Base-by-base conservation (phyloP, 2,888 invertebrate species). In the Epirrhoe tristata region DNA sequence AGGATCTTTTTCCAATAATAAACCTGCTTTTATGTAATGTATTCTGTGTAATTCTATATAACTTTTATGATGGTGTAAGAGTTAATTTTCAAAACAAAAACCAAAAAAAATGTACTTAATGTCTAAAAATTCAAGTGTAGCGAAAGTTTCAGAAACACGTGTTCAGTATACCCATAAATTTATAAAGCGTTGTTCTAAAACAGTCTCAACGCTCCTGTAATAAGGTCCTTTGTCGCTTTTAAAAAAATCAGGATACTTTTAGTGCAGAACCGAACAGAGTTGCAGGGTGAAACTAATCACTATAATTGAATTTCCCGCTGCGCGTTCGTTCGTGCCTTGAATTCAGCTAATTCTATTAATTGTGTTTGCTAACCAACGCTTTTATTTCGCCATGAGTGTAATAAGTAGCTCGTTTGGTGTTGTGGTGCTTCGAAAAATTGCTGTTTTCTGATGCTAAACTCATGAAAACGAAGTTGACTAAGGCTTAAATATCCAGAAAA, bases 221-320 rank as follows among this genome's bases (percentile, higher is more conserved):
- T 79, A 84, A 74, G 76, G 83, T 75, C 56, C 57, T 80, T 69
- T 75, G 66, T 80, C n/a, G 59, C 66, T 63, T 68, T 61, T 48
- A 67, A 59, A 71, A 77, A 76, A 73, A 31, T 56, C 52, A 54
- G 67, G 79, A 83, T 82, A 83, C 79, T 83, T 87, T 83, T 74
- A 80, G 77, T 80, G 81, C 81, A 81, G 82, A 82, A 83, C 81
- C 79, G 74, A 82, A 83, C 81, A 80, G 74, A 82, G 81, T 86
- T 86, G 85, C 87, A 85, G 83, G 88, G 85, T 82, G 84, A 85
- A 87, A 88, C 87, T 91, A 90, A 91, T 90, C 87, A 87, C 83
- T 81, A 77, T 87, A 88, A 90, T 90, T 89, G 88, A 86, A 91
- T 91, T 90, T 87, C 84, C 86, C 85, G 85, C 83, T 79, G 84